A percentile compares a stretch with the other conserved stretches of the same genome.
These are phyloP conservation scores for Malurus alboscapulatus DNA, from an alignment of 2,113 vertebrate genomes.

Conservation along the genomic window DNA sequence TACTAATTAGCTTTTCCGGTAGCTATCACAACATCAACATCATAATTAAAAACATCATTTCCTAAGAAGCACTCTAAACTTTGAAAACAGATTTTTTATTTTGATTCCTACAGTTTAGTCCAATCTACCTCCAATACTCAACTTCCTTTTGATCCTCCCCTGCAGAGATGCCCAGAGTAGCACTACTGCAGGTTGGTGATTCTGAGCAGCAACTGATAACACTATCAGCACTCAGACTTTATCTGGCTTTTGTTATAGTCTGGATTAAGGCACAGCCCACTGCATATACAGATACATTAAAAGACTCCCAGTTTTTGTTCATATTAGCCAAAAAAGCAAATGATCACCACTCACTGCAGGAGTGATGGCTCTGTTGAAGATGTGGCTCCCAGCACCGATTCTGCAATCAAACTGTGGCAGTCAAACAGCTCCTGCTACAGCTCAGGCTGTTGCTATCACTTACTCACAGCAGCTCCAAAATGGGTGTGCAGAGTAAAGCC, in stretches of 20 bases:
- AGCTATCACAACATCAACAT: background rate
- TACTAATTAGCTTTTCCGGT: constrained; percentile 27
- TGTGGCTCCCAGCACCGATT: background rate
- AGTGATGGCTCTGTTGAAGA: background rate
- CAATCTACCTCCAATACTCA: background rate
- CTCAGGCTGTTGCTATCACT: background rate
- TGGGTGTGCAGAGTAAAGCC: background rate
- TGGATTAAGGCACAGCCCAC: background rate
- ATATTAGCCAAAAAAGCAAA: background rate
- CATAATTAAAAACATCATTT: background rate
- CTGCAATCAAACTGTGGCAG: background rate
- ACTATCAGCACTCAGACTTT: background rate
- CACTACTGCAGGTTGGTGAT: background rate
- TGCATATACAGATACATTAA: background rate
- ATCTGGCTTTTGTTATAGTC: background rate
- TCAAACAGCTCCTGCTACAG: background rate
- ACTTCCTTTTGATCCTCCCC: background rate
- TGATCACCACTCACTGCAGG: accelerated
- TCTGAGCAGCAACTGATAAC: background rate
- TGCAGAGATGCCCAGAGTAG: background rate
- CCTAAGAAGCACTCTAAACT: background rate
- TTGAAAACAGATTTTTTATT: background rate
- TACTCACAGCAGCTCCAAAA: background rate
- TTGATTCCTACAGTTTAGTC: background rate
- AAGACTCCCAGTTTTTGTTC: background rate